A percentile compares a stretch with the other conserved stretches of the same genome.
These are phyloP conservation scores for Carollia perspicillata DNA, from an alignment of 2,113 vertebrate species.

Conservation along the genomic window DNA sequence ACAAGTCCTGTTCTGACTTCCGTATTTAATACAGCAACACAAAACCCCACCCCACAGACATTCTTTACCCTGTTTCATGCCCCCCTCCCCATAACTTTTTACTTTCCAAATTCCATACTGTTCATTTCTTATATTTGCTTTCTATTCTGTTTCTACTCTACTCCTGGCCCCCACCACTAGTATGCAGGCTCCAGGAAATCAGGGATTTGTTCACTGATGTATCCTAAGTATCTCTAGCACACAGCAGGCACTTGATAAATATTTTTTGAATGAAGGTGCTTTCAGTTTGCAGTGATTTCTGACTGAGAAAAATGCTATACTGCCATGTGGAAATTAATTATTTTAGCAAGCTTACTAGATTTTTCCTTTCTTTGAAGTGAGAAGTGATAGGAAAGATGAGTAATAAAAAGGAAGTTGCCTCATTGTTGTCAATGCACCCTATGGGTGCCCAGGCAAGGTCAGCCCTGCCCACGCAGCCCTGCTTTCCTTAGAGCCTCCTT, in stretches of 20 bases:
- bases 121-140: not conserved
- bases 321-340: not conserved
- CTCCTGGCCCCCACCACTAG: too few species aligned
- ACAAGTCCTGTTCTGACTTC: not conserved
- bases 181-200: not conserved
- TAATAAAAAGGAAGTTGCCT: not conserved
- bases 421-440: not conserved
- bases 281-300: slow-evolving; percentile 3
- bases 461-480: not conserved
- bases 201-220: not conserved
- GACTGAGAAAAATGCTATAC: not conserved
- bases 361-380: not conserved
- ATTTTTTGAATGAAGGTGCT: not conserved
- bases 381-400: not conserved
- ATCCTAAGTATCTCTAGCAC: not conserved
- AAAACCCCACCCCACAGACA: too few species aligned
- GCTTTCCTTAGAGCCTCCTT: not conserved
- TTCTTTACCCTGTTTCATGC: not conserved
- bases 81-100: not conserved
- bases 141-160: not conserved
- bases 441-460: not conserved
- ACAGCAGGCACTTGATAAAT: not conserved
- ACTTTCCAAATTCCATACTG: not conserved
- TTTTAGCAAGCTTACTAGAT: not conserved
- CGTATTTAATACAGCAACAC: not conserved